Percentiles rank a stretch among this genome's conserved stretches.
phyloP scores from a whole-genome alignment of 2,113 vertebrate genomes.

The Jacana jacana region DNA sequence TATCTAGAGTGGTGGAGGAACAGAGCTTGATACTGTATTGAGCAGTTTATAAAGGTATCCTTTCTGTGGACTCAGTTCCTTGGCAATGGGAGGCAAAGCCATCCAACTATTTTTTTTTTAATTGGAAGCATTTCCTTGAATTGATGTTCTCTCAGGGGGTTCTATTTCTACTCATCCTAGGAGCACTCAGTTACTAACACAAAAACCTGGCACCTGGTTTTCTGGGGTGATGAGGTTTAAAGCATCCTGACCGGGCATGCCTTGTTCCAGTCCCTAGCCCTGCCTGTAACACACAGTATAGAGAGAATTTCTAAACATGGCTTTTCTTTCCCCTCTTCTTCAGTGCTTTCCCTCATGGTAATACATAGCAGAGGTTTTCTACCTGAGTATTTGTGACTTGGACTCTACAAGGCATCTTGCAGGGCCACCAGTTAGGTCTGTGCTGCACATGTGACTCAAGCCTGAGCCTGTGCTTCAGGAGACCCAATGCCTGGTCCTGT shows the following conservation, averaged over 20 bases:
- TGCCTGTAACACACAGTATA: rapidly evolving
- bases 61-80: neutral
- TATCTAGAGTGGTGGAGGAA: neutral
- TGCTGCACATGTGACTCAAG: neutral
- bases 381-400: neutral
- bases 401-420: neutral
- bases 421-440: rapidly evolving
- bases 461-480: neutral
- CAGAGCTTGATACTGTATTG: neutral
- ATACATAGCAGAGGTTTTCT: neutral
- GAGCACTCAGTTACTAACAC: neutral
- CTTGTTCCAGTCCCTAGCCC: neutral
- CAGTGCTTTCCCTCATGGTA: neutral
- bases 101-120: neutral
- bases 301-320: neutral
- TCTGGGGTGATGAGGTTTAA: neutral
- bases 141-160: neutral
- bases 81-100: neutral
- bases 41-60: neutral
- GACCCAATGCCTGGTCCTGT: rapidly evolving
- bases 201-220: neutral
- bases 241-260: neutral
- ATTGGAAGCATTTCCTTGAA: neutral
- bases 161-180: neutral
- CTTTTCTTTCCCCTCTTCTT: neutral